Evolutionary conservation across 2,113 vertebrate genomes (phyloP).

Genomic region (Andinoacara biseriatus): DNA sequence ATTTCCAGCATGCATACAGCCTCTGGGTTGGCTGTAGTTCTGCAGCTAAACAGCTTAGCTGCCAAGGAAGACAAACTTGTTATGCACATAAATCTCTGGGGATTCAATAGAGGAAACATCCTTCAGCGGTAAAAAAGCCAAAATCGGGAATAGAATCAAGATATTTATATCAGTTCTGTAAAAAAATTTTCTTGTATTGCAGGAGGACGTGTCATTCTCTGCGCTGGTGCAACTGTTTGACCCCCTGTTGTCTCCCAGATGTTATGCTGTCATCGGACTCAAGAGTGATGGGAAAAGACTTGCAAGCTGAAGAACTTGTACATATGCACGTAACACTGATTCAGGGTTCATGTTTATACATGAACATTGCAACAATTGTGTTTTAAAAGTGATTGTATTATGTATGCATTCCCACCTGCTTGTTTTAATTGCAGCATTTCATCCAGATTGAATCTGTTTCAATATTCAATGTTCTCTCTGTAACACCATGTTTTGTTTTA

Average conservation of each 20-base stretch:
- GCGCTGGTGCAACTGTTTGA: slow-evolving; percentile 95
- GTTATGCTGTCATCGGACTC: slow-evolving; percentile 89
- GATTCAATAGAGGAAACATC: slow-evolving; percentile 29
- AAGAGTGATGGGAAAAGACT: slow-evolving; percentile 64
- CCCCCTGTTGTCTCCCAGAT: slow-evolving; percentile 94
- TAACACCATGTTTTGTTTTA: slow-evolving; percentile 16
- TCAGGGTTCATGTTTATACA: not conserved
- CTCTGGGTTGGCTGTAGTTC: not conserved
- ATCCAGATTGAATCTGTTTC: not conserved
- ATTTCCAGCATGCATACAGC: not conserved
- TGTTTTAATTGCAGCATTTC: slow-evolving; percentile 19
- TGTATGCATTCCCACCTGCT: not conserved
- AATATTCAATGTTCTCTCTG: not conserved
- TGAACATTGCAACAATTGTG: not conserved
- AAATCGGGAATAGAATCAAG: slow-evolving; percentile 15
- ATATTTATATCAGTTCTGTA: slow-evolving; percentile 4
- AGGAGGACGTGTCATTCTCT: slow-evolving; percentile 86
- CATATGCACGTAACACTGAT: not conserved
- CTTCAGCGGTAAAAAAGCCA: slow-evolving; percentile 7
- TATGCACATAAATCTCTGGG: slow-evolving; percentile 16
- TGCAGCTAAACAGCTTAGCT: not conserved
- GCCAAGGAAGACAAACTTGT: slow-evolving; percentile 24
- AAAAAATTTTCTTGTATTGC: slow-evolving; percentile 28
- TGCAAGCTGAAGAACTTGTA: not conserved
- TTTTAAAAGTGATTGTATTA: not conserved